Conservation (phyloP, 2,113 vertebrate species). For the Corythaixoides concolor region DNA sequence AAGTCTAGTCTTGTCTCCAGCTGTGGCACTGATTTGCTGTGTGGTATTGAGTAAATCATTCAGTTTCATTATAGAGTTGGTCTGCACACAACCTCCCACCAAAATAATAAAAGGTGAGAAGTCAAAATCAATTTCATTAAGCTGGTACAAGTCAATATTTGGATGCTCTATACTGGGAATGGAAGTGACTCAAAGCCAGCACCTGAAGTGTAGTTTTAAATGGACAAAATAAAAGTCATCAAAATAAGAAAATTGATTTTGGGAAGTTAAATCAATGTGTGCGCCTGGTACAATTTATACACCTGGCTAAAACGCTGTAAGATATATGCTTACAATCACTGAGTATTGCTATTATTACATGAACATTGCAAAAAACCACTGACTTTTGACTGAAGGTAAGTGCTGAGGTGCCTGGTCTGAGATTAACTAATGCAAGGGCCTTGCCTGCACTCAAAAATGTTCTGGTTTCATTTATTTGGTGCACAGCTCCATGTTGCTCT, state of each 20-base stretch:
- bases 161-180: slow-evolving; percentile 17
- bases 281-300: slow-evolving; percentile 2
- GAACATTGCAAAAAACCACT: background rate
- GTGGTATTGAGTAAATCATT: slow-evolving; percentile 51
- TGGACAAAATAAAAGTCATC: slow-evolving; percentile 37
- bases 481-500: background rate
- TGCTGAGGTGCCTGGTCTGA: background rate
- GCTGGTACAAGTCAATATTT: slow-evolving; percentile 42
- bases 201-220: slow-evolving; percentile 13
- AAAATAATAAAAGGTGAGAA: slow-evolving; percentile 63
- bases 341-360: slow-evolving; percentile 25
- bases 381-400: background rate
- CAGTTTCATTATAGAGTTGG: slow-evolving; percentile 9
- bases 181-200: slow-evolving; percentile 44
- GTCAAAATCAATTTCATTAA: slow-evolving; percentile 63
- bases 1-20: slow-evolving; percentile 6
- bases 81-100: background rate
- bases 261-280: slow-evolving; percentile 22
- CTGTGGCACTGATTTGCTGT: slow-evolving; percentile 23
- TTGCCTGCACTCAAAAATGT: background rate
- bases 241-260: slow-evolving; percentile 52
- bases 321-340: background rate
- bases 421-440: background rate
- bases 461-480: background rate
- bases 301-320: slow-evolving; percentile 22